Percentiles rank a stretch among this genome's conserved stretches.
phyloP scores from a whole-genome alignment of 2,113 vertebrate species.

The Rhynchomys soricoides region DNA sequence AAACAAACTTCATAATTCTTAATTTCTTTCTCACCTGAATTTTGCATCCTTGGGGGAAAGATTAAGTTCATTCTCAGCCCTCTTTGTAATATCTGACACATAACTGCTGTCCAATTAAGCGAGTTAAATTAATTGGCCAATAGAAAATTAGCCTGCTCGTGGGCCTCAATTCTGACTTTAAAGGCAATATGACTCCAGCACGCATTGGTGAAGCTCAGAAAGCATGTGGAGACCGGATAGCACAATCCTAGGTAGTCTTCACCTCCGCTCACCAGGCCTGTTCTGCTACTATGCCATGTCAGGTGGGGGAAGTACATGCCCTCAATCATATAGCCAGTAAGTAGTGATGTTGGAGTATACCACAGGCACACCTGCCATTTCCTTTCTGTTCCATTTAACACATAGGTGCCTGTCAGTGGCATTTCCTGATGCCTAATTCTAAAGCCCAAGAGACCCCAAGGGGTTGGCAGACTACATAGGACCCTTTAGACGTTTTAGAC shows the following conservation, averaged over 20 bases:
- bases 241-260: background rate
- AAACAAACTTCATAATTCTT: background rate
- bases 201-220: background rate
- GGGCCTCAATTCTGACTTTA: slow-evolving; percentile 11
- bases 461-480: background rate
- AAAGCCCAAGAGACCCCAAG: background rate
- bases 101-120: background rate
- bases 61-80: background rate
- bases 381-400: background rate
- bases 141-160: slow-evolving; percentile 1
- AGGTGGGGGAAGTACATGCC: background rate
- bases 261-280: background rate
- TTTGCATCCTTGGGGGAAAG: background rate
- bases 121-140: background rate
- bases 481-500: background rate
- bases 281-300: background rate
- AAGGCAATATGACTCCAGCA: background rate
- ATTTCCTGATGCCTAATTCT: background rate
- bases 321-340: background rate
- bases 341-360: background rate
- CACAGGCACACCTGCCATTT: background rate
- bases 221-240: background rate
- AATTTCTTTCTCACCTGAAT: background rate
- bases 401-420: background rate
- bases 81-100: background rate